Percentiles rank a stretch among this genome's conserved stretches.
phyloP scores from a whole-genome alignment of 1,140 invertebrate species.

The Brachionus rotundiformis region DNA sequence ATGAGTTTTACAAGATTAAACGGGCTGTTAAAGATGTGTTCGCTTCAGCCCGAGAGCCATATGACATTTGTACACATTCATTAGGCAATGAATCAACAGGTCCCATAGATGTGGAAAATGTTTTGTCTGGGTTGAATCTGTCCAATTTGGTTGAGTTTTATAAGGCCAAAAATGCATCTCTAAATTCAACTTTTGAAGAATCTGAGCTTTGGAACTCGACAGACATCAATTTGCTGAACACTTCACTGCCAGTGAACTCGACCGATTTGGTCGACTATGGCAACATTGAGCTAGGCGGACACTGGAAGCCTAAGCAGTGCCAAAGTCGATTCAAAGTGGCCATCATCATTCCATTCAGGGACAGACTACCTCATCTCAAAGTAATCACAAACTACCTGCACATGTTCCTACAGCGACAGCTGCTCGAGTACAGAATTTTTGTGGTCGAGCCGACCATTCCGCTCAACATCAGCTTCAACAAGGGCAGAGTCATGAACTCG shows the following conservation, averaged over 20 bases:
- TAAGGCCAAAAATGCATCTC: not conserved
- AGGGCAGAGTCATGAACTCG: constrained; percentile 50
- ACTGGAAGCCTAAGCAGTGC: constrained; percentile 55
- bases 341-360: constrained; percentile 59
- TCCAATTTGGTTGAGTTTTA: constrained; percentile 7
- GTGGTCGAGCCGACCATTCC: constrained; percentile 57
- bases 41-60: not conserved
- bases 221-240: not conserved
- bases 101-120: not conserved
- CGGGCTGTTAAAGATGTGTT: not conserved
- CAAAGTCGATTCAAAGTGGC: constrained; percentile 57
- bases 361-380: constrained; percentile 63
- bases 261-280: constrained; percentile 21
- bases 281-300: constrained; percentile 53
- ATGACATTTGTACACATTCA: not conserved
- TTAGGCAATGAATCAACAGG: not conserved
- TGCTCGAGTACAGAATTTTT: constrained; percentile 60
- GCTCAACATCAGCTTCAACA: constrained; percentile 20
- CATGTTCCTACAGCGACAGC: constrained; percentile 58
- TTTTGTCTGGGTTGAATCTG: not conserved
- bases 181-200: not conserved
- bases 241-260: not conserved
- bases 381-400: constrained; percentile 59
- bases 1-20: constrained; percentile 10
- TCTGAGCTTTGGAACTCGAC: constrained; percentile 20